Evolutionary conservation across 1,140 invertebrate species (phyloP), one percentile per base, ranked within the genome.

Genomic region (Melitaea cinxia): DNA sequence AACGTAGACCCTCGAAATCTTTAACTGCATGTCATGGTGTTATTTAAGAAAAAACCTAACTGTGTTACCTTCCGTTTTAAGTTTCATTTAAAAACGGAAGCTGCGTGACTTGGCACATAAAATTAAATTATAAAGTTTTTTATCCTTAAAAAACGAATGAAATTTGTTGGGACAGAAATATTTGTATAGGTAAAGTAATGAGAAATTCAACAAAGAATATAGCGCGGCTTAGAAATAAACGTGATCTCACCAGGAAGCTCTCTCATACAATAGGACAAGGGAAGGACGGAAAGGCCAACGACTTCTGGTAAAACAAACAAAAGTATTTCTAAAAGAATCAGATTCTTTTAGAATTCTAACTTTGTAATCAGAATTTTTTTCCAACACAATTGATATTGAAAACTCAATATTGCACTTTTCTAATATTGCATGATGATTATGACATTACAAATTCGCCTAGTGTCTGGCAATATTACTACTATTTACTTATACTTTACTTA

Each of bases 11-110:
- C 15, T 42, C 37, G 37, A 42, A 42, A 47, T 23, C 10, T 21
- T 12, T 4, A 21, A 47, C 0, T 52, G 53, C 62, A 58, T 37
- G 70, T 67, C 58, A 52, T 30, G 49, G n/a, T 26, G 24, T 52
- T 52, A 52, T 26, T 24, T 57, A 10, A 42, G n/a, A 39, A 62
- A 61, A 62, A 62, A 54, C 53, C 19, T 21, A 45, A 62, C 21
- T 54, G 17, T 23, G 26, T 30, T 71, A 78, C 75, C 73, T 78
- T 77, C 75, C 73, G 75, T 73, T 74, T 47, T 60, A 78, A 42
- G 14, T 23, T 47, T 47, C 71, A 73, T 82, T 86, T 84, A 79
- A 82, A 83, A 81, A 83, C 87, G 87, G 87, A 88, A 88, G 83
- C 83, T 69, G 70, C 77, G 80, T 89, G 87, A 89, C 81, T 84